These are phyloP conservation scores for Oncorhynchus keta DNA, from an alignment of 2,113 vertebrate species.

Conservation along the genomic window DNA sequence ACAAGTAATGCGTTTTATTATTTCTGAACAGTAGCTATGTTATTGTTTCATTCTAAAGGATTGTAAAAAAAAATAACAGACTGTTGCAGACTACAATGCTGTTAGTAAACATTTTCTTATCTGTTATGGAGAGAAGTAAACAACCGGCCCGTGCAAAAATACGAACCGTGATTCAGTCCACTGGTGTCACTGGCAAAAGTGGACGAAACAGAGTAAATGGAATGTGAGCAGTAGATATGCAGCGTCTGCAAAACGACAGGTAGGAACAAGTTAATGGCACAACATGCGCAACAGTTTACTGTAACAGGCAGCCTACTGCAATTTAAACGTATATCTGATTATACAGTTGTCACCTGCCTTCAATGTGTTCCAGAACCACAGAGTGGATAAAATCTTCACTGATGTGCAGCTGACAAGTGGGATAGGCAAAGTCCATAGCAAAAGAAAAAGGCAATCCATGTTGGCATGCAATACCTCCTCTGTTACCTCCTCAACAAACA, in stretches of 20 bases:
- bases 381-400: constrained; percentile 70
- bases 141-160: not conserved
- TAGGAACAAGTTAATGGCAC: constrained; percentile 57
- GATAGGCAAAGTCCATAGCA: constrained; percentile 78
- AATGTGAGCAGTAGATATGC: constrained; percentile 85
- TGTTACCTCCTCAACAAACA: constrained; percentile 71
- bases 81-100: not conserved
- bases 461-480: constrained; percentile 64
- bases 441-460: constrained; percentile 82
- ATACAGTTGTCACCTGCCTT: constrained; percentile 83
- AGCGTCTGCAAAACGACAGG: constrained; percentile 81
- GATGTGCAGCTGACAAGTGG: constrained; percentile 75
- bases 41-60: not conserved
- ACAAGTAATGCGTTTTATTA: not conserved
- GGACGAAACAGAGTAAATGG: constrained; percentile 70
- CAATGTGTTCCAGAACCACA: constrained; percentile 81
- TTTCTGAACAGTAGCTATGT: not conserved
- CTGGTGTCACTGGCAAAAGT: constrained; percentile 72
- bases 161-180: constrained; percentile 86
- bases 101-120: not conserved
- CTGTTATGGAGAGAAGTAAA: not conserved
- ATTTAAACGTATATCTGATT: not conserved
- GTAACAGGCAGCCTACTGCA: not conserved
- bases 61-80: not conserved
- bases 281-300: not conserved